Evolutionary conservation across 2,113 vertebrate species (phyloP), one percentile per base, ranked within the genome.

Genomic region (Alexandromys fortis): DNA sequence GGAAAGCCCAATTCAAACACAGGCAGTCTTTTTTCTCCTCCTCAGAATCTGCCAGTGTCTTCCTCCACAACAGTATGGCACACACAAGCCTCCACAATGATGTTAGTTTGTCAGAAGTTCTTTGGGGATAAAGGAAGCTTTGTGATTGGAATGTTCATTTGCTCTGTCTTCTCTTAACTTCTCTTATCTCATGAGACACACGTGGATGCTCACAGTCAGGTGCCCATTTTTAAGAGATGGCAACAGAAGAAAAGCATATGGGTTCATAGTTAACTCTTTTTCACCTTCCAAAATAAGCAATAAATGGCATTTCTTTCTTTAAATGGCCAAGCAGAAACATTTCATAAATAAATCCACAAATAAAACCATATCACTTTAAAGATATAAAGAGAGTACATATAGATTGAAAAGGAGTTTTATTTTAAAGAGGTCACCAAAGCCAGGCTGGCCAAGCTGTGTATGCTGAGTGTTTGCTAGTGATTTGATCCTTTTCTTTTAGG

Each of bases 401-500:
- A 91, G 28, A 86, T 88, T 67, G 13, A 67, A 94, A 85, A 81
- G 6, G 2, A 77, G n/a, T 95, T 96, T 81, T 63, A 78, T 92
- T 83, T 96, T 86, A 82, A 86, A 90, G 68, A 82, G 35, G 35
- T 72, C 45, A 22, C 52, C 77, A 92, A 86, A 92, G 21, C 42
- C 83, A 58, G 52, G 47, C 83, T 52, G 11, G 16, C 42, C 83
- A 58, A 58, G 55, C 86, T 61, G 11, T 1, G 3, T 38, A 76
- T 83, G 9, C 67, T 83, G 91, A 92, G 75, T 67, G 45, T 76
- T 79, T 81, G 58, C 52, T 90, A 61, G 77, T 61, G 7, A 95
- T 93, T 61, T 78, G 72, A 30, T 75, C 86, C 94, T 67, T 97
- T 97, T 92, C 95, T 96, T 65, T 24, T 75, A 87, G 75, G 38